These are phyloP conservation scores for Bombus confusus DNA, from an alignment of 1,140 invertebrate species.

Conservation along the genomic window DNA sequence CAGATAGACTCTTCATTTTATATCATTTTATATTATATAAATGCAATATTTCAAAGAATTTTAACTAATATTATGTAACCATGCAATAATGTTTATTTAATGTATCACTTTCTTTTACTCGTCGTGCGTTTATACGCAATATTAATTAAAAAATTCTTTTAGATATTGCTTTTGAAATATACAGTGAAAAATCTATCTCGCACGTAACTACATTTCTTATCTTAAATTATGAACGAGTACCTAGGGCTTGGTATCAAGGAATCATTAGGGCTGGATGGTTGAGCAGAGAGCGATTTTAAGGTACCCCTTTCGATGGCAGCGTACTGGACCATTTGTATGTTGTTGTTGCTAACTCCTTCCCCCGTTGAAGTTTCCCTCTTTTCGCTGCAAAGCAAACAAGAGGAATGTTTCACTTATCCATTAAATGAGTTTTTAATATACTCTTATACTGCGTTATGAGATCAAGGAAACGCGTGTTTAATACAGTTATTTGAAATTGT, in stretches of 20 bases:
- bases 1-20: no score
- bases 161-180: background rate
- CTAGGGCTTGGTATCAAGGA: constrained; percentile 76
- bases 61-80: no score
- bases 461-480: background rate
- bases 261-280: constrained; percentile 76
- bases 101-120: background rate
- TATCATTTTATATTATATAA: no score
- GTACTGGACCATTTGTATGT: constrained; percentile 82
- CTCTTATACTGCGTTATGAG: background rate
- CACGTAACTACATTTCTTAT: background rate
- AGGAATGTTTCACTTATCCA: background rate
- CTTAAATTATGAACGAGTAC: constrained; percentile 59
- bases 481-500: background rate
- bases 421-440: background rate
- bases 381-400: constrained; percentile 66
- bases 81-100: no score
- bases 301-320: constrained; percentile 75
- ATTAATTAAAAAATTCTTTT: background rate
- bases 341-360: constrained; percentile 76
- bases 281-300: constrained; percentile 76
- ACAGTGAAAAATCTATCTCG: background rate
- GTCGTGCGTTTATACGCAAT: background rate
- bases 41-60: no score
- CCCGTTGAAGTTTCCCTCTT: constrained; percentile 75